These are phyloP conservation scores for Morpho deidamia DNA, from an alignment of 2,888 invertebrate species.

Conservation along the genomic window DNA sequence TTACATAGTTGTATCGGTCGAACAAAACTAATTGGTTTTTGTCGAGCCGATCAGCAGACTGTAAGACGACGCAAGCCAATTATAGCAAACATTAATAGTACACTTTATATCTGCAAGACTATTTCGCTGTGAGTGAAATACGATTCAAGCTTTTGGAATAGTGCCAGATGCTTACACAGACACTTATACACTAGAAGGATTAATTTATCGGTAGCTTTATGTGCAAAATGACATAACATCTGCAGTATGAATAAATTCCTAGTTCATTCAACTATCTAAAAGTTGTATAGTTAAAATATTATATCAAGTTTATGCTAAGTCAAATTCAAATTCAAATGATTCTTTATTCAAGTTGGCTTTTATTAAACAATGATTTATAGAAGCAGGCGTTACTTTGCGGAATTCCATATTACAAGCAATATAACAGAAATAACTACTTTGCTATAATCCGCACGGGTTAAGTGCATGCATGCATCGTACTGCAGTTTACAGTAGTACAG, in stretches of 20 bases:
- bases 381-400: too few relatives aligned
- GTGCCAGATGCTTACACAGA: constrained; percentile 19
- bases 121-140: constrained; percentile 55
- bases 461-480: too few relatives aligned
- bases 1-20: not conserved
- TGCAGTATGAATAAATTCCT: not conserved
- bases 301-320: too few relatives aligned
- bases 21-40: constrained; percentile 15
- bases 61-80: constrained; percentile 53
- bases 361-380: too few relatives aligned
- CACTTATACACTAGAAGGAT: constrained; percentile 14
- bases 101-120: constrained; percentile 47
- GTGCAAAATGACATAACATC: not conserved
- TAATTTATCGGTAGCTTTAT: not conserved
- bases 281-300: too few relatives aligned
- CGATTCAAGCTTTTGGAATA: constrained; percentile 18
- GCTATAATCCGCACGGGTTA: too few relatives aligned
- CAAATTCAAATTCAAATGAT: too few relatives aligned
- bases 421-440: too few relatives aligned
- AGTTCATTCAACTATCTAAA: too few relatives aligned
- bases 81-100: constrained; percentile 57
- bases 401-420: too few relatives aligned
- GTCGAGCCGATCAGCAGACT: constrained; percentile 41
- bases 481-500: too few relatives aligned
- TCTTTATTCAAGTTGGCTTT: too few relatives aligned